Conservation (phyloP, 2,113 vertebrate genomes). For the Neoarius graeffei region DNA sequence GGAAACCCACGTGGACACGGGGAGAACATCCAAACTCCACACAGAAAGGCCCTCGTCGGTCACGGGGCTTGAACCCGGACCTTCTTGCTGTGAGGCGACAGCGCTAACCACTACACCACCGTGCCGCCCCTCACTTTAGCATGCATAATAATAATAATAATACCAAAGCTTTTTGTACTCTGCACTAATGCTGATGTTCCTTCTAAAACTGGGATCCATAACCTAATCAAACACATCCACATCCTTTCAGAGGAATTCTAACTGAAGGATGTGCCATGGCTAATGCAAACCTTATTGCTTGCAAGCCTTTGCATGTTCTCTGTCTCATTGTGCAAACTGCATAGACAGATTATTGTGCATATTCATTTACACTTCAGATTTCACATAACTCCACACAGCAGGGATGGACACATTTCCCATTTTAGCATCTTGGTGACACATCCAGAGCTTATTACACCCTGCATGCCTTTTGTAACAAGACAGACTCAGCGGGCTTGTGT, state of each 20-base stretch:
- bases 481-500: neutral
- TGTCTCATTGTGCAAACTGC: neutral
- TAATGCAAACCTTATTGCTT: slow-evolving; percentile 24
- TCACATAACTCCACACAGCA: slow-evolving; percentile 14
- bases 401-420: neutral
- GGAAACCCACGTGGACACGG: too few relatives aligned
- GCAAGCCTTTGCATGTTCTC: neutral
- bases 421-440: slow-evolving; percentile 27
- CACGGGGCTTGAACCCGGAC: too few relatives aligned
- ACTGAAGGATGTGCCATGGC: slow-evolving; percentile 11
- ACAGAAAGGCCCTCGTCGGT: too few relatives aligned
- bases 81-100: too few relatives aligned
- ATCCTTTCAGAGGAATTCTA: slow-evolving; percentile 2
- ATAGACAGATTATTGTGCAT: neutral
- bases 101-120: too few relatives aligned
- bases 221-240: slow-evolving; percentile 16
- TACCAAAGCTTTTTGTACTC: neutral
- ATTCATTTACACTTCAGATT: slow-evolving; percentile 31
- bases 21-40: too few relatives aligned
- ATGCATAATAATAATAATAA: neutral
- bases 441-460: slow-evolving; percentile 7
- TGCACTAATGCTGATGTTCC: neutral
- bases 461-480: slow-evolving; percentile 13
- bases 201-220: neutral
- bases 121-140: neutral